Conservation (phyloP, 2,797 vertebrate genomes). For the Delichon dasypus region DNA sequence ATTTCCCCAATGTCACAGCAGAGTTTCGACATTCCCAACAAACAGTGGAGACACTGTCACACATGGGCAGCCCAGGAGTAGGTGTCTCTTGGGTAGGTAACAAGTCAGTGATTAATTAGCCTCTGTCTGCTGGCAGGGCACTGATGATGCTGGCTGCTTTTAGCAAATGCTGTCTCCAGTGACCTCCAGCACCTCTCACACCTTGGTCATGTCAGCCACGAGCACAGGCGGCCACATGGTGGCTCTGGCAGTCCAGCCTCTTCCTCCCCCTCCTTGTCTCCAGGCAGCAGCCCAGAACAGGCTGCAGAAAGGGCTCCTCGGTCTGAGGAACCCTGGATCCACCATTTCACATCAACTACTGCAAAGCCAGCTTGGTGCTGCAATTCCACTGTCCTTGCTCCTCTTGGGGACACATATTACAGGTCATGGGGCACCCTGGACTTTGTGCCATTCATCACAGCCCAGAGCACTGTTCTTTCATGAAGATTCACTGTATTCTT, state of each 20-base stretch:
- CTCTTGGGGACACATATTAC: background rate
- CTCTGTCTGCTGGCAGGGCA: background rate
- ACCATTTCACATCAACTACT: background rate
- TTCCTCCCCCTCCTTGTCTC: background rate
- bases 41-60: background rate
- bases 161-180: background rate
- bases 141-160: background rate
- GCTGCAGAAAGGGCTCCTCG: background rate
- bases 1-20: background rate
- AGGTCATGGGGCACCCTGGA: background rate
- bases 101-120: background rate
- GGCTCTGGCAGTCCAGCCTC: background rate
- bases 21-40: background rate
- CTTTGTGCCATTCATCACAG: background rate
- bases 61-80: background rate
- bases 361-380: background rate
- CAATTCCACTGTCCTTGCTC: background rate
- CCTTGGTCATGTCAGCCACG: background rate
- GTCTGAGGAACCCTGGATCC: background rate
- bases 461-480: background rate
- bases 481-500: background rate
- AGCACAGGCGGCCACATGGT: background rate
- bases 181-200: background rate
- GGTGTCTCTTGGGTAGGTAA: background rate
- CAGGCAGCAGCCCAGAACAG: background rate